These are phyloP conservation scores for Petromus typicus DNA, from an alignment of 2,113 vertebrate species.

Conservation along the genomic window DNA sequence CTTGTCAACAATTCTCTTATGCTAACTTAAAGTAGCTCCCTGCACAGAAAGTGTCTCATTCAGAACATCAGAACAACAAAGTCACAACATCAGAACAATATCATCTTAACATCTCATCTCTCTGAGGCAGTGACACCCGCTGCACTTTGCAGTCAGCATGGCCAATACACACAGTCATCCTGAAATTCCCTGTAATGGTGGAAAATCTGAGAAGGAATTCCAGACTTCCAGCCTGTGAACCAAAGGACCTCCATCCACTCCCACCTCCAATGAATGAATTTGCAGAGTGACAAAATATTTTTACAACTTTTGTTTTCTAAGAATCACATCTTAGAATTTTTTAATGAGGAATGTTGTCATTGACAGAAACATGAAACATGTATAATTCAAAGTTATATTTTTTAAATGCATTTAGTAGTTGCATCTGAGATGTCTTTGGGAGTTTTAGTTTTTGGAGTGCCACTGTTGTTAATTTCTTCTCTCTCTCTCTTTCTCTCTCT, in stretches of 20 bases:
- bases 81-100: neutral
- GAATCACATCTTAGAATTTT: slow-evolving; percentile 30
- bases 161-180: slow-evolving; percentile 49
- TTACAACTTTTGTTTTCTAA: slow-evolving; percentile 33
- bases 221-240: neutral
- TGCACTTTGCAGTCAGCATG: slow-evolving; percentile 64
- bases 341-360: neutral
- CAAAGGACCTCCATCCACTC: slow-evolving; percentile 16
- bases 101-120: slow-evolving; percentile 70
- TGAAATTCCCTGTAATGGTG: slow-evolving; percentile 57
- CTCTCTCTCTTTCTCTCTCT: too few relatives aligned
- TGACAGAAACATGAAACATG: slow-evolving; percentile 4
- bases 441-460: neutral
- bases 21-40: slow-evolving; percentile 68
- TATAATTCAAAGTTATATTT: slow-evolving; percentile 23
- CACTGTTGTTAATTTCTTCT: neutral
- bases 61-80: neutral
- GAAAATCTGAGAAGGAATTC: slow-evolving; percentile 57
- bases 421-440: neutral
- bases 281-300: neutral
- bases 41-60: slow-evolving; percentile 65
- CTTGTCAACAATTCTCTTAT: slow-evolving; percentile 81
- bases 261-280: neutral
- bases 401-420: slow-evolving; percentile 2
- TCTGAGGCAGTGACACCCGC: slow-evolving; percentile 69